Conservation (phyloP, 2,113 vertebrate species). For the Brachyistius frenatus region DNA sequence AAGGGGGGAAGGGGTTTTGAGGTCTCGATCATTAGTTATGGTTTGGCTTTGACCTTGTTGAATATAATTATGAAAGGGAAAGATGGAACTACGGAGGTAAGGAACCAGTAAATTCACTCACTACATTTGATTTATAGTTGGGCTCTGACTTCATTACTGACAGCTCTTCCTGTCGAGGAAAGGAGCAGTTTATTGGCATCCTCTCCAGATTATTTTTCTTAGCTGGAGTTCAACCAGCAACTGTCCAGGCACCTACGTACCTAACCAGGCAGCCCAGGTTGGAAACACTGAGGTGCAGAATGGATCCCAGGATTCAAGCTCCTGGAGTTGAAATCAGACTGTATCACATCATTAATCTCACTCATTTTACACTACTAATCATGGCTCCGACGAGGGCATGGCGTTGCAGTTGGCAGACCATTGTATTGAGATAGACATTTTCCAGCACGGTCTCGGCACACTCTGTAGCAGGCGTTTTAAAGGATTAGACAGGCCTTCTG, state of each 20-base stretch:
- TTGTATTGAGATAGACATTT: slow-evolving; percentile 64
- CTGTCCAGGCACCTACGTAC: slow-evolving; percentile 10
- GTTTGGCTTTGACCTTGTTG: slow-evolving; percentile 36
- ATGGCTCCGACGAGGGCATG: slow-evolving; percentile 37
- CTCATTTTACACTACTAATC: slow-evolving; percentile 56
- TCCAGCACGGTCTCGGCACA: slow-evolving; percentile 60
- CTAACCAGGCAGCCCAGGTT: slow-evolving; percentile 13
- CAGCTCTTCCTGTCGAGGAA: slow-evolving; percentile 23
- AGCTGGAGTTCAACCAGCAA: slow-evolving; percentile 33
- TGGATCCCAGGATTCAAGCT: slow-evolving; percentile 12
- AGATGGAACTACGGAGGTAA: slow-evolving; percentile 19
- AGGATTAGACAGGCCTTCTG: slow-evolving; percentile 55
- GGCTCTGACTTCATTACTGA: slow-evolving; percentile 22
- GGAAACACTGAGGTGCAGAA: slow-evolving; percentile 25
- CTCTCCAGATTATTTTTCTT: not conserved
- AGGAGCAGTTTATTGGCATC: not conserved
- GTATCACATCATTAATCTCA: slow-evolving; percentile 69
- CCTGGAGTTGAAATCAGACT: slow-evolving; percentile 38
- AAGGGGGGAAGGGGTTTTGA: slow-evolving; percentile 4
- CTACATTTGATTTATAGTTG: slow-evolving; percentile 41
- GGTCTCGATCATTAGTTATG: slow-evolving; percentile 20
- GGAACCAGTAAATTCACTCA: slow-evolving; percentile 29
- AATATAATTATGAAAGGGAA: slow-evolving; percentile 15
- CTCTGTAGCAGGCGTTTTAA: slow-evolving; percentile 44
- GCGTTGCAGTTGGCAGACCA: slow-evolving; percentile 45